These are phyloP conservation scores for Acipenser oxyrinchus DNA, from an alignment of 2,797 vertebrate genomes.

Conservation along the genomic window DNA sequence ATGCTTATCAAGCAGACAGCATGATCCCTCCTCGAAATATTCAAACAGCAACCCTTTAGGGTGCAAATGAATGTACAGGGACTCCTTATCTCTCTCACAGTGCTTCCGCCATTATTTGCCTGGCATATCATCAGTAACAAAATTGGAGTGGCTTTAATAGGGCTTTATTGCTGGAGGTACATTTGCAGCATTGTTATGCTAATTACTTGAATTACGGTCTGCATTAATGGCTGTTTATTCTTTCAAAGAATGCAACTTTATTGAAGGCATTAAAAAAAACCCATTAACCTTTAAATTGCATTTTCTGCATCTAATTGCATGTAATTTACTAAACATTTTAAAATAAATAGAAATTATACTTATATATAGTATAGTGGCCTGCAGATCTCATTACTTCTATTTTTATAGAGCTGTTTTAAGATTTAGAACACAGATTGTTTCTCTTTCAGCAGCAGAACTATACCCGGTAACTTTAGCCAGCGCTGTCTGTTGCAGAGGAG, in stretches of 20 bases:
- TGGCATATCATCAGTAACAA: constrained; percentile 55
- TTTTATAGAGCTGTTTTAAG: constrained; percentile 67
- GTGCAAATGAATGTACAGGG: constrained; percentile 53
- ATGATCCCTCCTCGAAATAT: constrained; percentile 48
- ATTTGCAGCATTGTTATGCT: constrained; percentile 61
- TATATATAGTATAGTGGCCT: constrained; percentile 62
- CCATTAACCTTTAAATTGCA: constrained; percentile 36
- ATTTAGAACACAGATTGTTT: constrained; percentile 80
- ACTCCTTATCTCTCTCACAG: constrained; percentile 51
- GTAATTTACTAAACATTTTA: constrained; percentile 58
- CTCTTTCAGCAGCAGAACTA: constrained; percentile 75
- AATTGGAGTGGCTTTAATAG: constrained; percentile 54
- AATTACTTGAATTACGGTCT: constrained; percentile 54
- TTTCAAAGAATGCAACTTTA: constrained; percentile 43
- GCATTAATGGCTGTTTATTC: constrained; percentile 35
- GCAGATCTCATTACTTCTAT: constrained; percentile 69
- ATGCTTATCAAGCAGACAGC: constrained; percentile 60
- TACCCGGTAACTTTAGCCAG: constrained; percentile 76
- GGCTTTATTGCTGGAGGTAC: constrained; percentile 45
- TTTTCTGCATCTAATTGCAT: constrained; percentile 32
- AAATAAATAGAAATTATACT: constrained; percentile 56
- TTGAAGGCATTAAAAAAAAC: constrained; percentile 27
- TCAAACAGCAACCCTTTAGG: constrained; percentile 45
- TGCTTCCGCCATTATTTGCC: constrained; percentile 44
- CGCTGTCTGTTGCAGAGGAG: constrained; percentile 69